phyloP scores from a whole-genome alignment of 2,888 invertebrate species.

The Agriopis marginaria region DNA sequence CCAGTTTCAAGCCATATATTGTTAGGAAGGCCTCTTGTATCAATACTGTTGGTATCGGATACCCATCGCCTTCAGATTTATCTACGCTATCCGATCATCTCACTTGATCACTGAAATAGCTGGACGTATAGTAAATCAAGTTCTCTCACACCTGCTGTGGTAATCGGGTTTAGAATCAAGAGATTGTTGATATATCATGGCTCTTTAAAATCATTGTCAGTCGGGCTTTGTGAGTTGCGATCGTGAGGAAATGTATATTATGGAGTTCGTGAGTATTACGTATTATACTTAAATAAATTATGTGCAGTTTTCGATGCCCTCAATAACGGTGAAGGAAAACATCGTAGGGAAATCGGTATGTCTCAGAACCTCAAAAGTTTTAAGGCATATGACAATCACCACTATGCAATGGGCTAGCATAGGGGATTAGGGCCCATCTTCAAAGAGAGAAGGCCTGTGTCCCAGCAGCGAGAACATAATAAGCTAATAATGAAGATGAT shows the following conservation, averaged over 20 bases:
- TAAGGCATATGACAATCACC: no score
- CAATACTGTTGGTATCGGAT: conserved; percentile 30
- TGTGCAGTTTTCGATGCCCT: no score
- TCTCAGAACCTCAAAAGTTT: no score
- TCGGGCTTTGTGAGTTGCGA: not conserved
- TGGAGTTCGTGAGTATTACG: not conserved
- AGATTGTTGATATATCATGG: conserved; percentile 1
- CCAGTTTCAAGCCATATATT: conserved; percentile 21
- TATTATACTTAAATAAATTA: not conserved
- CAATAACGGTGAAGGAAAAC: no score
- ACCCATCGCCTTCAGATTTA: conserved; percentile 29
- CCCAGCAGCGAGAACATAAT: no score
- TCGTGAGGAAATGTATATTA: not conserved
- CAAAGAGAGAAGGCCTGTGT: no score
- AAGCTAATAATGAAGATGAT: no score
- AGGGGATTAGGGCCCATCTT: no score
- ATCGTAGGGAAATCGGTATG: no score
- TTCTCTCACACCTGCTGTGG: conserved; percentile 27
- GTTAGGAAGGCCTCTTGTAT: conserved; percentile 19
- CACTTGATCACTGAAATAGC: conserved; percentile 22
- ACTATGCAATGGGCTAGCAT: no score
- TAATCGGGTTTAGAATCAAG: conserved; percentile 7
- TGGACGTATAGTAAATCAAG: conserved; percentile 32
- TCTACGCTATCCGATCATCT: conserved; percentile 17
- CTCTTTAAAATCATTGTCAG: conserved; percentile 2